Conservation (phyloP, 2,888 invertebrate genomes). For the Alloplasta piceator region DNA sequence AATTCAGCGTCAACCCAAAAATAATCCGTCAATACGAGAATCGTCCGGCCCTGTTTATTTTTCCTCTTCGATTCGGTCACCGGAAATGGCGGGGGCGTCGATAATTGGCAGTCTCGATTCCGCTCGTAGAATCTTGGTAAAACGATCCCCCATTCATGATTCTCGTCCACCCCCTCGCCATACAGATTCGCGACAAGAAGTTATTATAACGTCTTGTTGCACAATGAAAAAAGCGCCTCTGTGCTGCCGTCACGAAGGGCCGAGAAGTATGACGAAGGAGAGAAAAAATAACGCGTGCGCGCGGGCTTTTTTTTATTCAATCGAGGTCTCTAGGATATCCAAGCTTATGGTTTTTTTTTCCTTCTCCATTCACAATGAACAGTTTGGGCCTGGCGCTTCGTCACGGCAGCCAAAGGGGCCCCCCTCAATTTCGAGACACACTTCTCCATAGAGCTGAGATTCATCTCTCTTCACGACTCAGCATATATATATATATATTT, state of each 20-base stretch:
- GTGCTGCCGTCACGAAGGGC: conserved; percentile 53
- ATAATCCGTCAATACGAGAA: neutral
- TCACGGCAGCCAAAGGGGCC: conserved; percentile 74
- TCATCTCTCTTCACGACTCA: conserved; percentile 16
- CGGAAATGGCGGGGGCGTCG: conserved; percentile 18
- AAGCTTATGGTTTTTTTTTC: conserved; percentile 17
- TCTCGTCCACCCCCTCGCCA: neutral
- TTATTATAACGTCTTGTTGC: conserved; percentile 74
- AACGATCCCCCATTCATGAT: conserved; percentile 46
- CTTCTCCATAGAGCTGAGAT: neutral
- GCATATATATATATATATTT: no score
- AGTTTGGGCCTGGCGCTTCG: conserved; percentile 71
- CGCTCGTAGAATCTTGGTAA: neutral
- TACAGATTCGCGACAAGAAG: conserved; percentile 13
- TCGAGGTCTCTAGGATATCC: conserved; percentile 43
- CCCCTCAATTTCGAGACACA: conserved; percentile 39
- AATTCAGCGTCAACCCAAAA: no score
- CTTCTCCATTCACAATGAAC: conserved; percentile 66
- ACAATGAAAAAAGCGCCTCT: conserved; percentile 68
- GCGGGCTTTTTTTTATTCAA: conserved; percentile 40
- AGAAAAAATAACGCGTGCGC: conserved; percentile 57
- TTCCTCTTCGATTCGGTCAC: neutral
- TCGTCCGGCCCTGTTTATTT: neutral
- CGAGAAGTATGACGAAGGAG: conserved; percentile 52
- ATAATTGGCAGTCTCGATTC: conserved; percentile 55